Evolutionary conservation across 2,888 invertebrate genomes (phyloP).

Genomic region (Bombyx huttoni): DNA sequence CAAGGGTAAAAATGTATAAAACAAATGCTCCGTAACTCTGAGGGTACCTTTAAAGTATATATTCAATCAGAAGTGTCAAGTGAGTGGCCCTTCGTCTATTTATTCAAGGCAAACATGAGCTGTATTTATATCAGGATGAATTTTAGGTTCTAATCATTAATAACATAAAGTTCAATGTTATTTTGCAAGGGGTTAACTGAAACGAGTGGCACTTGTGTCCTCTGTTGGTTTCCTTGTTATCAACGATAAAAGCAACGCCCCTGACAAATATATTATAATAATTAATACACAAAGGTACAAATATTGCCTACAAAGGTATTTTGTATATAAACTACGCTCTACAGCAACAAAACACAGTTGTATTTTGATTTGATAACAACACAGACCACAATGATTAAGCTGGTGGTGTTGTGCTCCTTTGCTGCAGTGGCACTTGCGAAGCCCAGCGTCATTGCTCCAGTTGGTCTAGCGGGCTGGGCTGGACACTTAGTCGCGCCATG

Average conservation of each 20-base stretch:
- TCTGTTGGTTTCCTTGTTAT: constrained; percentile 35
- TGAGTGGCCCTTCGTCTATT: constrained; percentile 52
- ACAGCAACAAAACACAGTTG: constrained; percentile 43
- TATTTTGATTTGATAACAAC: constrained; percentile 46
- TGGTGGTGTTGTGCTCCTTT: constrained; percentile 76
- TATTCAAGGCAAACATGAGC: constrained; percentile 50
- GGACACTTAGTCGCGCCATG: constrained; percentile 25
- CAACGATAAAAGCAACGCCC: constrained; percentile 39
- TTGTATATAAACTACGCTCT: constrained; percentile 47
- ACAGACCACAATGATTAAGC: constrained; percentile 71
- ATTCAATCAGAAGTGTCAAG: constrained; percentile 27
- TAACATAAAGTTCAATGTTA: constrained; percentile 25
- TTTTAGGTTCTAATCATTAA: constrained; percentile 24
- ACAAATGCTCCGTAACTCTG: neutral
- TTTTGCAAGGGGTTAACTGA: neutral
- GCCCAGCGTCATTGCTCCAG: constrained; percentile 30
- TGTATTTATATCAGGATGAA: constrained; percentile 24
- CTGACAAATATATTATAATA: constrained; percentile 25
- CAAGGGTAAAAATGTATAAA: no score
- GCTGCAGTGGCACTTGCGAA: constrained; percentile 71
- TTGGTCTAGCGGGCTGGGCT: constrained; percentile 18
- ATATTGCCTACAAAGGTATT: constrained; percentile 46
- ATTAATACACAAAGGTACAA: constrained; percentile 55
- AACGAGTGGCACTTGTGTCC: constrained; percentile 11
- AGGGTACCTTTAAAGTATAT: neutral